Evolutionary conservation across 2,797 vertebrate genomes (phyloP), one percentile per base, ranked within the genome.

Genomic region (Echeneis naucrates): DNA sequence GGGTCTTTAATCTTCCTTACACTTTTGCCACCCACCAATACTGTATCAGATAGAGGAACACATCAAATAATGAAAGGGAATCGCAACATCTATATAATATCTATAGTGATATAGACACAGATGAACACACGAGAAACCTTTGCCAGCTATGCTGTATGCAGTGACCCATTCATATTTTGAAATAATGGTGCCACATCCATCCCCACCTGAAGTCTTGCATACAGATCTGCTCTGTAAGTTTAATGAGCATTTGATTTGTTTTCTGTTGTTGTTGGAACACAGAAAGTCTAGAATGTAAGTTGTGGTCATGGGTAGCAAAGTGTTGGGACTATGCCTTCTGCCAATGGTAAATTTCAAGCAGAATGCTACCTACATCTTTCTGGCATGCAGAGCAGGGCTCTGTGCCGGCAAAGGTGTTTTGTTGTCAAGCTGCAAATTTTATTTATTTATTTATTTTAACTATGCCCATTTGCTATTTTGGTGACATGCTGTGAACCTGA

Each of bases 401-500:
- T 83, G 40, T 42, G 42, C 6, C 54, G 38, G 57, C 1, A 2
- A 70, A 56, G 21, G 10, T 56, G 35, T 59, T 40, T 64, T 66
- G 53, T 50, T 66, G 53, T 64, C 44, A 73, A 40, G 42, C 10
- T 67, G 37, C 16, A 47, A 26, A 37, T 19, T 4, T 45, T 37
- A 45, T 67, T 45, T 60, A 35, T 62, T 45, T 51, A 32, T 37
- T 35, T 35, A 57, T 55, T 8, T 17, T 24, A 62, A 37, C 26
- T 50, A 38, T 23, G 30, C 6, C 40, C 38, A 47, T 72, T 76
- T 78, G 63, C 48, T 80, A 23, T 77, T 73, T 66, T 62, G 42
- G 32, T 64, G 27, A 47, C 82, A 58, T 80, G 76, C 81, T 83
- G 78, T 66, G 81, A 83, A 78, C 71, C 67, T 77, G 76, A 85